Base-by-base conservation (phyloP, 2,113 vertebrate species). In the Phocoena sinus region DNA sequence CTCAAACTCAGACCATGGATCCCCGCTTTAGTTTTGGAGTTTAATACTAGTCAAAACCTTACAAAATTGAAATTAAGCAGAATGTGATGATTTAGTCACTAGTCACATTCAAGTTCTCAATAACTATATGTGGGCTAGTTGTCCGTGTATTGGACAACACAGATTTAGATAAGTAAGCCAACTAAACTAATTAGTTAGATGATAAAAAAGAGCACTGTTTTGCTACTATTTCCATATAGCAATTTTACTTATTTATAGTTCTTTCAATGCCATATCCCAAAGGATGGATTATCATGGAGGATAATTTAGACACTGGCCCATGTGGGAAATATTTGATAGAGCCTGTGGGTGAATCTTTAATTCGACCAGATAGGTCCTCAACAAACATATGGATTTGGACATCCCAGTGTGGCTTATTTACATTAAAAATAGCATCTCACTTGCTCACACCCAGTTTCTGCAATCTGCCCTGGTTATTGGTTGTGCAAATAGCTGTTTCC, bases 401-500 rank as follows among this genome's bases (percentile, higher is more conserved):
- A 80, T 41, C 56, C 47, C 26, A 79, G 73, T 38, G n/a, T 26
- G 60, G 6, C 15, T 93, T 96, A 95, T 41, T 93, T 93, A 91
- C 50, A 50, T 67, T 91, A 53, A 89, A 91, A 80, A 96, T 76
- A 94, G 79, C 33, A 76, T 80, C 53, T 74, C 82, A 33, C 23
- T 89, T 63, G 33, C 38, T 91, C n/a, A 68, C 23, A 13, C 26
- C 13, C 25, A 56, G 0, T 84, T 92, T 63, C 76, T 94, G 80
- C 56, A 68, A 28, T 96, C 81, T 95, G 26, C 76, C 84, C 70
- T 91, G 88, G 41, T 93, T 92, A 86, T 80, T 96, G 83, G 63
- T 87, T 92, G 87, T 88, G 47, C 63, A 92, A 77, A 95, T 68
- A 74, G 63, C 86, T 82, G 84, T 31, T n/a, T 70, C 86, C 71